Percentiles rank a stretch among this genome's conserved stretches.
These are phyloP conservation scores for Phainopepla nitens DNA, from an alignment of 2,113 vertebrate genomes.

Conservation along the genomic window DNA sequence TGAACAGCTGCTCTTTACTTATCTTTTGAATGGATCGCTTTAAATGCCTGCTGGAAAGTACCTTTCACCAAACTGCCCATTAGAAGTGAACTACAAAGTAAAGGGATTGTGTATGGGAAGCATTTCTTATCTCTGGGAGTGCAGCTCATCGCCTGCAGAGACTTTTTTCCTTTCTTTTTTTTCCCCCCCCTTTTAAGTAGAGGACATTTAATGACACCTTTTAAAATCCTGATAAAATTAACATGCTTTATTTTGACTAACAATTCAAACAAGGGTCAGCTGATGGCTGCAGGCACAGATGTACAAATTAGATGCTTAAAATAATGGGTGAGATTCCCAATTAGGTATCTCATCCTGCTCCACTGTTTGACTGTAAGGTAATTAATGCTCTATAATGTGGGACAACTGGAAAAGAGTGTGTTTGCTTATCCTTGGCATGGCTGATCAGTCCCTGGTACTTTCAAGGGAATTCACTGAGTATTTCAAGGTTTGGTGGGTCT, in stretches of 20 bases:
- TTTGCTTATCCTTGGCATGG: not conserved
- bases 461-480: not conserved
- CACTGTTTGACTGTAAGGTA: not conserved
- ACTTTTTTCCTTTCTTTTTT: not conserved
- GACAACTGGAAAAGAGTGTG: not conserved
- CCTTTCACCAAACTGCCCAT: constrained; percentile 69
- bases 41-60: constrained; percentile 66
- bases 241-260: not conserved
- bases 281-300: not conserved
- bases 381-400: not conserved
- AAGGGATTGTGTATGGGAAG: constrained; percentile 28
- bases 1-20: constrained; percentile 68
- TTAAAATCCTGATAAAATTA: constrained; percentile 13
- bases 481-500: constrained; percentile 1
- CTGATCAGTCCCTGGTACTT: not conserved
- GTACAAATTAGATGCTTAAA: not conserved
- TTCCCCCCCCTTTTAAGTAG: not conserved
- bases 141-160: constrained; percentile 16
- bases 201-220: not conserved
- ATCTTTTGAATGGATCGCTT: constrained; percentile 72
- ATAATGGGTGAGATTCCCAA: not conserved
- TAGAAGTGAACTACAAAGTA: constrained; percentile 56
- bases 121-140: constrained; percentile 39
- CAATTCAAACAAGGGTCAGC: not conserved
- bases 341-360: not conserved